Base-by-base conservation (phyloP, 2,888 invertebrate genomes). In the Pollenia amentaria region DNA sequence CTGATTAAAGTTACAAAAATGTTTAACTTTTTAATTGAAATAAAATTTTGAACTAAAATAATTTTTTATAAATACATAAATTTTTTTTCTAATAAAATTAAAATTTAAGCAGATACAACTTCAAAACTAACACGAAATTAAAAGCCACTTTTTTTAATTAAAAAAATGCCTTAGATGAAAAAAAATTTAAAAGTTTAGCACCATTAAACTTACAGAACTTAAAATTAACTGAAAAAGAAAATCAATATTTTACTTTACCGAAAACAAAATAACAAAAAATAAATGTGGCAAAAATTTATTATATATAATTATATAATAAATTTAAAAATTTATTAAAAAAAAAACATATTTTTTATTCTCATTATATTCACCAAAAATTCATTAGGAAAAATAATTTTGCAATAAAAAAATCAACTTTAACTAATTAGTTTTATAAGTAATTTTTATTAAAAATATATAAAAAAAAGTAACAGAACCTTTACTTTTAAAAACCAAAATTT, bases 151-250 rank as follows among this genome's bases (percentile, higher is more conserved):
- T 29, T 18, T 16, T 46, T 48, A 40, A 48, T 12, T 46, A 62
- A 65, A 62, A 64, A 65, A 62, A 70, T 72, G 76, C 83, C 83
- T 77, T 83, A 83, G 72, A 72, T 51, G 29, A 53, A 64, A 40
- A 70, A 46, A 46, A 42, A 64, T 16, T 44, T 53, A 40, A 83
- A 29, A 46, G 16, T 62, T 83, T 62, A 55, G 77, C 60, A 77
- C 64, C 7, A n/a, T 55, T 55, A 21, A 69, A 80, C 42, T 18
- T 46, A 57, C n/a, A 44, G 6, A 70, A 53, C 3, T 64, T 46
- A 46, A 80, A 46, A 40, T 29, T 46, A 40, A 78, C 12, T 48
- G 42, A 42, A 18, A 53, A 72, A 65, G 14, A 21, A 62, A 62
- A 55, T 48, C 18, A 64, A 70, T 42, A 80, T 55, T 55, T 73